Evolutionary conservation across 1,140 invertebrate species (phyloP).

Genomic region (Ericerus pela): DNA sequence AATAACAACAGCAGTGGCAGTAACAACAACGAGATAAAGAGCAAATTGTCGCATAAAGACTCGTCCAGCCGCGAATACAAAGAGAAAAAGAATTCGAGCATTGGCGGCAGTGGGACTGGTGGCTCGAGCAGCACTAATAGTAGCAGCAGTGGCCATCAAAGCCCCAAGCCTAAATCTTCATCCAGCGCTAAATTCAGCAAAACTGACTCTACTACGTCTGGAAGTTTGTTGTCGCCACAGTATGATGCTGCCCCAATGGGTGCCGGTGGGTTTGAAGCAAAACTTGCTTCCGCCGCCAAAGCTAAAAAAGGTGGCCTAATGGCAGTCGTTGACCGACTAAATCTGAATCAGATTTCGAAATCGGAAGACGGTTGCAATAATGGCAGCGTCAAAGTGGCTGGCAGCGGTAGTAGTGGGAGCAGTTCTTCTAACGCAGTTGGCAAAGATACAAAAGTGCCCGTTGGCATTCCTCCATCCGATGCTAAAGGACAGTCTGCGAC

Average conservation of each 20-base stretch:
- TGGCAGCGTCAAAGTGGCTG: conserved; percentile 24
- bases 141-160: conserved; percentile 37
- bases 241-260: conserved; percentile 3
- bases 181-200: conserved; percentile 50
- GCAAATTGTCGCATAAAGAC: conserved; percentile 35
- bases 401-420: conserved; percentile 23
- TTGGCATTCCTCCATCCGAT: conserved; percentile 1
- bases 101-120: conserved; percentile 28
- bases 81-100: conserved; percentile 30
- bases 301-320: conserved; percentile 63
- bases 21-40: conserved; percentile 28
- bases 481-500: conserved; percentile 39
- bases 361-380: conserved; percentile 18
- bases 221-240: not conserved
- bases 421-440: not conserved
- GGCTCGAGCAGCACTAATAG: conserved; percentile 31
- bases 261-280: conserved; percentile 1
- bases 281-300: conserved; percentile 35
- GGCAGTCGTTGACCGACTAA: conserved; percentile 73
- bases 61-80: conserved; percentile 30
- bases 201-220: conserved; percentile 38
- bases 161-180: conserved; percentile 50
- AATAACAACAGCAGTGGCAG: conserved; percentile 31
- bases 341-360: conserved; percentile 50
- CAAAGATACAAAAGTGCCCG: not conserved